Base-by-base conservation (phyloP, 2,113 vertebrate species). In the Toxostoma redivivum region DNA sequence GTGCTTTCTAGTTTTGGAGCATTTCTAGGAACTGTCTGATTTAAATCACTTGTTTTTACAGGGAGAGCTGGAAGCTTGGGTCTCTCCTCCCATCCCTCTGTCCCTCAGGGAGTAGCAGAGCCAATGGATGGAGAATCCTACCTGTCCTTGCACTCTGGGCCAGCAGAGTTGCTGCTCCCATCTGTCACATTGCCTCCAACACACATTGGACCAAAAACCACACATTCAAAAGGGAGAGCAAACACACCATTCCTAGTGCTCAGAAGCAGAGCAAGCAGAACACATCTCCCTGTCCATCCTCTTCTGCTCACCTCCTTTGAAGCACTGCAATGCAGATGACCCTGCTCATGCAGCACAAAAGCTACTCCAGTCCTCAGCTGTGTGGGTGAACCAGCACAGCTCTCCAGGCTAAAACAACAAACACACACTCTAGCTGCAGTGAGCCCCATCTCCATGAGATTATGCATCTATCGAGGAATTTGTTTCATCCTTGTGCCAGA, bases 381-480 rank as follows among this genome's bases (percentile, higher is more conserved):
- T 0, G 5, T 56, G 53, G 42, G 48, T 70, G 57, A 91, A 91
- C 33, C 37, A 92, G 37, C 51, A 45, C 8, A 38, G 65, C 53
- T 82, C 61, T 74, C 28, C 73, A 87, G 78, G 60, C 92, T 84
- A 81, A 62, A 92, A 89, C 72, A 92, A 48, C 65, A 89, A 81
- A 69, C 8, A 5, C 0, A 1, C 15, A 35, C 31, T 85, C 45
- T 56, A 83, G 35, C 44, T 80, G 42, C 0, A 0, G 20, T 31
- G 54, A 94, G 38, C 40, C 37, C 35, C 51, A 57, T 79, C 66
- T 42, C 7, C 0, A 2, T 0, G 2, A 10, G 5, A 69, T 79
- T 64, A 87, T 89, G 48, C 61, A 50, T 80, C 84, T 95, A 25
- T 92, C 89, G 90, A 95, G 93, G 89, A 94, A 95, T 91, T 69